Conservation (phyloP, 2,113 vertebrate species). For the Aegithalos caudatus region DNA sequence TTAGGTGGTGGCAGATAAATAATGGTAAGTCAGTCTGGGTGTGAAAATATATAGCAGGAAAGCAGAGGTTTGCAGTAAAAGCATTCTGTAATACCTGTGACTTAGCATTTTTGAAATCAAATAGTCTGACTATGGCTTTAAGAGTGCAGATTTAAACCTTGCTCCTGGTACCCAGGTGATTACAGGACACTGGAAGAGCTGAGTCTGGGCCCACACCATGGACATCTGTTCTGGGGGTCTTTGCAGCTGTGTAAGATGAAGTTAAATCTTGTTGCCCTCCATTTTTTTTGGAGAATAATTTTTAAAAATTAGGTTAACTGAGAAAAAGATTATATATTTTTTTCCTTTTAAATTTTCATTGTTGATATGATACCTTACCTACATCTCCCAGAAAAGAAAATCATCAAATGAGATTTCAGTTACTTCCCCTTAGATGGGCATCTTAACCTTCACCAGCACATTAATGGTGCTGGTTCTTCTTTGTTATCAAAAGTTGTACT, state of each 20-base stretch:
- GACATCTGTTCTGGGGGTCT: neutral
- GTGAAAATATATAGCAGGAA: neutral
- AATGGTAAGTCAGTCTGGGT: neutral
- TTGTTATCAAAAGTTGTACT: neutral
- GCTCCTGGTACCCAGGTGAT: neutral
- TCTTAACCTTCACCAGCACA: neutral
- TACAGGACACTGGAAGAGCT: neutral
- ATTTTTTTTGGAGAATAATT: neutral
- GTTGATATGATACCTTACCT: neutral
- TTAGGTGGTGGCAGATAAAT: neutral
- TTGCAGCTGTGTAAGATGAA: neutral
- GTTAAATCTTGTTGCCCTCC: neutral
- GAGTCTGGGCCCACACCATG: neutral
- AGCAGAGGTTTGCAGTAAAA: neutral
- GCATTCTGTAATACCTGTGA: neutral
- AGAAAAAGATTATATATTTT: neutral
- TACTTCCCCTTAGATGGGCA: neutral
- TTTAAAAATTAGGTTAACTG: neutral
- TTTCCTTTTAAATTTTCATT: neutral
- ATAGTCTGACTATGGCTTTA: neutral
- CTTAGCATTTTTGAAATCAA: neutral
- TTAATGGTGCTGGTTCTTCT: neutral
- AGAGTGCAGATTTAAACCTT: neutral
- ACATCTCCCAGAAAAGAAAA: neutral
- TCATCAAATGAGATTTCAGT: neutral